A percentile compares a stretch with the other conserved stretches of the same genome.
These are phyloP conservation scores for Gadus macrocephalus DNA, from an alignment of 2,113 vertebrate genomes.

Conservation along the genomic window DNA sequence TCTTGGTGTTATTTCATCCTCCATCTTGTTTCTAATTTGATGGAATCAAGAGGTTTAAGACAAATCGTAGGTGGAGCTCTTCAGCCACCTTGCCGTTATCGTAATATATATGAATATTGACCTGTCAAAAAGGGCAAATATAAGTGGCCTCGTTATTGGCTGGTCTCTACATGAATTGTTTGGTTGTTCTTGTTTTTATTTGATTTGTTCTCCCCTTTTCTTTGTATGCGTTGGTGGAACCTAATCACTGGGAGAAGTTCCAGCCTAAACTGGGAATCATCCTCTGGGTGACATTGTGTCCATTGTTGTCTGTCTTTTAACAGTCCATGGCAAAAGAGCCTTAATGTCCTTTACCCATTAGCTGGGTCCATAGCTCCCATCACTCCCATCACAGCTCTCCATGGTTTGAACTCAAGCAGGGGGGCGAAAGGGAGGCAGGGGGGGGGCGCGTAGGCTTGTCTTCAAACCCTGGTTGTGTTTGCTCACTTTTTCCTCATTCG, in stretches of 20 bases:
- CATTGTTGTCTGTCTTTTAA: background rate
- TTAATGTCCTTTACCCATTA: background rate
- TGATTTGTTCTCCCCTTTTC: slow-evolving; percentile 2
- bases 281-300: background rate
- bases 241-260: background rate
- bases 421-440: too few relatives aligned
- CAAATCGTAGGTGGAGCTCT: background rate
- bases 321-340: background rate
- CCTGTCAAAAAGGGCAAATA: background rate
- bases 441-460: background rate
- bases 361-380: background rate
- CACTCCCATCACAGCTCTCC: too few relatives aligned
- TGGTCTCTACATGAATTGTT: background rate
- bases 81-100: background rate
- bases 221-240: slow-evolving; percentile 3
- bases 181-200: background rate
- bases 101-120: background rate
- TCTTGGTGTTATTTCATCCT: slow-evolving; percentile 44
- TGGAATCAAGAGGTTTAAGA: slow-evolving; percentile 12
- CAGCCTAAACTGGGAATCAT: background rate
- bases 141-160: slow-evolving; percentile 10
- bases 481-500: background rate
- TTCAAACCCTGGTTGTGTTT: background rate
- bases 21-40: slow-evolving; percentile 51
- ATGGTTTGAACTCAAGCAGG: background rate